phyloP scores from a whole-genome alignment of 1,140 invertebrate genomes.

The Acyrthosiphon pisum region DNA sequence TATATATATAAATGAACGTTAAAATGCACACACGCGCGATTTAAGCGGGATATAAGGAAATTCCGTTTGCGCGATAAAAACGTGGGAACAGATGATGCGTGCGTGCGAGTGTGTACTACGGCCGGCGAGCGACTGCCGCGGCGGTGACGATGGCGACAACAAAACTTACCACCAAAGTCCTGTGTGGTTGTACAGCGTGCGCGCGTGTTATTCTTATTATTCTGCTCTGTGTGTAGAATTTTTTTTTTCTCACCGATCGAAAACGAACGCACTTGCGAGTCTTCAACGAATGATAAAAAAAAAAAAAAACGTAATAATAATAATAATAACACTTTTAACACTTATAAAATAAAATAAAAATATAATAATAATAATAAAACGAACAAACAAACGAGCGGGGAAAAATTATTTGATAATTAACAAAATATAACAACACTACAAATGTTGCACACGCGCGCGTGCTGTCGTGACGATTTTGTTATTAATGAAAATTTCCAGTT shows the following conservation, averaged over 20 bases:
- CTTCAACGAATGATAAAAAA: neutral
- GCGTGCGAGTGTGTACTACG: neutral
- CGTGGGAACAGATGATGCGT: conserved; percentile 16
- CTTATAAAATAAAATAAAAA: conserved; percentile 48
- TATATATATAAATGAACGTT: neutral
- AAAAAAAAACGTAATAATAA: neutral
- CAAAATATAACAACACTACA: conserved; percentile 12
- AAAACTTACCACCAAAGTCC: conserved; percentile 43
- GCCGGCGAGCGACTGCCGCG: neutral
- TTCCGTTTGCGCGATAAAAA: conserved; percentile 52
- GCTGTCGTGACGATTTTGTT: conserved; percentile 23
- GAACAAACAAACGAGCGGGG: conserved; percentile 26
- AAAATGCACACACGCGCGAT: neutral
- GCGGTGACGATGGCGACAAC: neutral
- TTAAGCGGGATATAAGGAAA: conserved; percentile 36
- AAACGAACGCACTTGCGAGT: conserved; percentile 30
- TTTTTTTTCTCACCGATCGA: neutral
- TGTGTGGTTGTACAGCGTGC: neutral
- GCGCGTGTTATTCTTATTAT: neutral
- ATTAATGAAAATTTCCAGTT: conserved; percentile 3
- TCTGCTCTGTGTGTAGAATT: neutral
- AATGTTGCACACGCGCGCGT: neutral
- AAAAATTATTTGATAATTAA: conserved; percentile 30
- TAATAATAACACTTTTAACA: conserved; percentile 39
- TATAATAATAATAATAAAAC: conserved; percentile 18